Evolutionary conservation across 2,797 vertebrate species (phyloP).

Genomic region (Ataeniobius toweri): DNA sequence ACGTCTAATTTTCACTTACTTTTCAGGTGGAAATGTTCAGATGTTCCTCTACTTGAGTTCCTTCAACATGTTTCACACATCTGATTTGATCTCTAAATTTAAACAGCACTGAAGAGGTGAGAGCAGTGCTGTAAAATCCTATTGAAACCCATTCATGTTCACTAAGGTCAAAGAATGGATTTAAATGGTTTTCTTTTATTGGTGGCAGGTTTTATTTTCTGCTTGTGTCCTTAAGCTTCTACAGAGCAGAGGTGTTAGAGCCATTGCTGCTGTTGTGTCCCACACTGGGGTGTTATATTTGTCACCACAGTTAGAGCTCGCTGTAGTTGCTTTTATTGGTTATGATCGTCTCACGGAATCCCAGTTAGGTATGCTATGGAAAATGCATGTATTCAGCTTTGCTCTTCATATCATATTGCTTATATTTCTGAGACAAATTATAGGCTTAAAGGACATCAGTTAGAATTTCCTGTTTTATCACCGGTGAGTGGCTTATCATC

Average conservation of each 20-base stretch:
- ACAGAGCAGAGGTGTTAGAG: conserved; percentile 24
- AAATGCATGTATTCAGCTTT: conserved; percentile 32
- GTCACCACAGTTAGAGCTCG: conserved; percentile 61
- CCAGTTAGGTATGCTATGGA: conserved; percentile 33
- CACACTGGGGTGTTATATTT: conserved; percentile 69
- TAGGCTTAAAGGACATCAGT: conserved; percentile 39
- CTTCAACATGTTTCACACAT: neutral
- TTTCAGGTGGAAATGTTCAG: neutral
- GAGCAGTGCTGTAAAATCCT: neutral
- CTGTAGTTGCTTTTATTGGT: conserved; percentile 75
- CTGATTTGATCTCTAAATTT: neutral
- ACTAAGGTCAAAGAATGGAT: neutral
- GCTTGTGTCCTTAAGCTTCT: conserved; percentile 3
- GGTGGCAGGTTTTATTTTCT: neutral
- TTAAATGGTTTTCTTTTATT: neutral
- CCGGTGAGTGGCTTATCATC: conserved; percentile 27
- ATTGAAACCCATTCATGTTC: neutral
- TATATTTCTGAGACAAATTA: conserved; percentile 31
- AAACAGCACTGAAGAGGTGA: neutral
- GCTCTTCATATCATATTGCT: conserved; percentile 8
- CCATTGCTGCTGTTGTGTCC: conserved; percentile 29
- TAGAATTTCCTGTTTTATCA: conserved; percentile 46
- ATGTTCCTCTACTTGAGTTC: neutral
- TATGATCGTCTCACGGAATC: conserved; percentile 54
- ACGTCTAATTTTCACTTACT: neutral